Base-by-base conservation (phyloP, 92 coral and sea anemone genomes). In the Porites divaricata region DNA sequence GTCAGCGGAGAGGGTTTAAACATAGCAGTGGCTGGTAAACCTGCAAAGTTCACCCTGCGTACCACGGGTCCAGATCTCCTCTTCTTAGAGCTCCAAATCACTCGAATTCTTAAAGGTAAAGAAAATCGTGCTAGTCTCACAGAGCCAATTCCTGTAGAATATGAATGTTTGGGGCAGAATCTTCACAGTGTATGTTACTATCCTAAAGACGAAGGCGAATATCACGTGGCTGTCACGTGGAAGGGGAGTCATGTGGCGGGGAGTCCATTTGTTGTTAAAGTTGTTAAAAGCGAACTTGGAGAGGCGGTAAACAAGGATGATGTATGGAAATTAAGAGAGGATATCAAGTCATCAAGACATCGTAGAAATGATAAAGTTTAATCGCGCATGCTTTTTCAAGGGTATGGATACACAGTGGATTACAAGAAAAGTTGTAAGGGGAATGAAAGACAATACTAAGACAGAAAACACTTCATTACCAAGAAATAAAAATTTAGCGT, bases 1-100 rank as follows among this genome's bases (percentile, higher is more conserved):
- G 98, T 94, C 86, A 89, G 92, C 84, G 98, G 98, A 8, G 93
- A 92, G 15, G 98, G 98, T 48, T 88, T 94, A 24, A 78, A 72
- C 17, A 9, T 90, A 11, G 98, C 95, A 20, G 79, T 81, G 45
- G 92, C 87, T 8, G 72, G 89, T 49, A 84, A 92, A 28, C 98
- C 95, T 23, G 95, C 95, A 20, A 94, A 89, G 83, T 94, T 94
- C 48, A 59, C 80, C 17, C 84, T 94, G 6, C 91, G 90, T 15
- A 94, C 95, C 28, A 75, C 88, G 54, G 76, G 91, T 19, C 98
- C 98, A 72, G 98, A 94, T 71, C 95, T 94, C 15, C 87, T 94
- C 28, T 88, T 84, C 69, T 84, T 94, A 28, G 95, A 94, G 76
- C 96, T 94, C 52, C 90, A 89, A 75, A 90, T 94, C 26, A 87